Percentiles rank a stretch among this genome's conserved stretches.
Evolutionary conservation across 2,888 invertebrate genomes (phyloP).

Genomic region (Ernsta delagoae): DNA sequence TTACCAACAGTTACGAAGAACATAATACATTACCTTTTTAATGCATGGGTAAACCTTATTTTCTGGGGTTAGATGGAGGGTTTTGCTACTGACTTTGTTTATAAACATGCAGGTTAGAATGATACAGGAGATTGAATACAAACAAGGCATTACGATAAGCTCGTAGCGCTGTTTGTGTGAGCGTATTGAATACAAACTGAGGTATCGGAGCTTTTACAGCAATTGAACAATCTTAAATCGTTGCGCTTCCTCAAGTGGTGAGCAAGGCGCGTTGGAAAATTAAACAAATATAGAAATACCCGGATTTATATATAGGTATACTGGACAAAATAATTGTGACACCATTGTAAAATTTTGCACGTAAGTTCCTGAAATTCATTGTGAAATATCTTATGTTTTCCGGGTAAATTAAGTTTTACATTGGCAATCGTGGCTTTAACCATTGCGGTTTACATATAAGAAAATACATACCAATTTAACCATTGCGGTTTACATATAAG

Average conservation of each 20-base stretch:
- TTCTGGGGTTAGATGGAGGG: not conserved
- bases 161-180: conserved; percentile 17
- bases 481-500: no score
- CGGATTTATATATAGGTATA: no score
- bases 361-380: no score
- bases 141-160: conserved; percentile 27
- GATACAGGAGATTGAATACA: conserved; percentile 27
- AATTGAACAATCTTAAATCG: conserved; percentile 1
- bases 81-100: conserved; percentile 14
- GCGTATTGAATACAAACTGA: conserved; percentile 22
- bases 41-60: not conserved
- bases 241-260: not conserved
- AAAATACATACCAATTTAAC: no score
- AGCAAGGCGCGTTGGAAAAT: not conserved
- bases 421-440: no score
- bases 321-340: no score
- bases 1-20: not conserved
- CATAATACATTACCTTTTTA: conserved; percentile 4
- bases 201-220: conserved; percentile 9
- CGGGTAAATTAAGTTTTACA: no score
- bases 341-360: no score
- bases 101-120: conserved; percentile 11
- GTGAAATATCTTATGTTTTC: no score
- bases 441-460: no score
- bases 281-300: not conserved